Base-by-base conservation (phyloP, 1,140 invertebrate species). In the Achatina immaculata region DNA sequence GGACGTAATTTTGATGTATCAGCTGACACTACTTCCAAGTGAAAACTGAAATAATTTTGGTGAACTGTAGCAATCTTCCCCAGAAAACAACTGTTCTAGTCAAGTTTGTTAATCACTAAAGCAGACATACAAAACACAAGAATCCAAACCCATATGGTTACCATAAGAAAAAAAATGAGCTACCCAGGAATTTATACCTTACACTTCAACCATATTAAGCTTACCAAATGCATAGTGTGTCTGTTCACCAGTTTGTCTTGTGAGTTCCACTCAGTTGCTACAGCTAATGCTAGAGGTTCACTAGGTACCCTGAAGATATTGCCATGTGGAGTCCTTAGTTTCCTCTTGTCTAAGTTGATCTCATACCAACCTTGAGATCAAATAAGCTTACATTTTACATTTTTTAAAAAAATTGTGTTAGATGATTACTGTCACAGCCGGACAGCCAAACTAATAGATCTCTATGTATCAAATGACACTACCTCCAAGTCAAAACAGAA, bases 211-310 rank as follows among this genome's bases (percentile, higher is more conserved):
- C 14, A 40, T 7, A 71, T n/a, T 21, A 42, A 40, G 19, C 36
- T 69, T 93, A 96, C 96, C 91, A 99, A 92, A 91, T 98, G 96
- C 97, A 98, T 98, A 76, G 93, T 93, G 80, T 94, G 94, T 86
- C 94, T 94, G 78, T 95, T 91, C 79, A 99, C 95, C 79, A 92
- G 92, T 51, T 95, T 93, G 82, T 94, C 94, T 89, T 99, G 97
- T n/a, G 94, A 92, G 72, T 91, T 90, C 96, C 97, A 99, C 93
- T 99, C 97, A 69, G 95, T 93, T 4, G 96, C 96, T 55, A 99
- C 94, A 24, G 96, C 96, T 78, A 98, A 92, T 24, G 97, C 97
- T 48, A 99, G 91, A n/a, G 94, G 93, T 92, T 98, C 96, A 91
- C 94, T 97, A 40, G 94, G 93, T 0, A 98, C 94, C 86, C 93